A percentile compares a stretch with the other conserved stretches of the same genome.
Evolutionary conservation across 1,140 invertebrate genomes (phyloP).

Genomic region (Scylla paramamosain): DNA sequence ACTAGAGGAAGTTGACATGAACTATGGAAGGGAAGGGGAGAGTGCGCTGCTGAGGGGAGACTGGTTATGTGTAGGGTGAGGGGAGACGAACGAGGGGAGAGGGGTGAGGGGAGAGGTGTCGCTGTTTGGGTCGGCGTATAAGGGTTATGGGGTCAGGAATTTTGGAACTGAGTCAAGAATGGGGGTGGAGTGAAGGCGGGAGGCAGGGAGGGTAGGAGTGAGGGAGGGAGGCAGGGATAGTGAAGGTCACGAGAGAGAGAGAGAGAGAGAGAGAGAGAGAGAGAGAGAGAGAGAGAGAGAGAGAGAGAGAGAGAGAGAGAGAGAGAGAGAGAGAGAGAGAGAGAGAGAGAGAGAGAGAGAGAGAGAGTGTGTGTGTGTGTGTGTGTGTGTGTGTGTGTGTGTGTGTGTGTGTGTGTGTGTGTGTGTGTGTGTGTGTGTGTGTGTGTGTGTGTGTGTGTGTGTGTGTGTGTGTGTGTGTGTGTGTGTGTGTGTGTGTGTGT

Average conservation of each 20-base stretch:
- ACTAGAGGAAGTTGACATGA: not conserved
- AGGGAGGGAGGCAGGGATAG: not conserved
- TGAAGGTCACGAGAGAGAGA: not conserved
- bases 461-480: too few relatives aligned
- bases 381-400: too few relatives aligned
- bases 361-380: not conserved
- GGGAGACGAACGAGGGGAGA: not conserved
- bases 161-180: slow-evolving; percentile 9
- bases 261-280: not conserved
- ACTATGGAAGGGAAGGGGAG: not conserved
- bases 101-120: too few relatives aligned
- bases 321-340: slow-evolving; percentile 20
- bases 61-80: not conserved
- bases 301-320: not conserved
- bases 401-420: too few relatives aligned
- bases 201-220: not conserved
- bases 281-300: slow-evolving; percentile 9
- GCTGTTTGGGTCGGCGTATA: not conserved
- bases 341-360: slow-evolving; percentile 18
- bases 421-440: too few relatives aligned
- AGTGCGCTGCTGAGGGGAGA: too few relatives aligned
- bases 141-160: not conserved
- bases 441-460: too few relatives aligned
- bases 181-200: not conserved
- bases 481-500: too few relatives aligned